These are phyloP conservation scores for Lethocerus indicus DNA, from an alignment of 1,140 invertebrate genomes.

Conservation along the genomic window DNA sequence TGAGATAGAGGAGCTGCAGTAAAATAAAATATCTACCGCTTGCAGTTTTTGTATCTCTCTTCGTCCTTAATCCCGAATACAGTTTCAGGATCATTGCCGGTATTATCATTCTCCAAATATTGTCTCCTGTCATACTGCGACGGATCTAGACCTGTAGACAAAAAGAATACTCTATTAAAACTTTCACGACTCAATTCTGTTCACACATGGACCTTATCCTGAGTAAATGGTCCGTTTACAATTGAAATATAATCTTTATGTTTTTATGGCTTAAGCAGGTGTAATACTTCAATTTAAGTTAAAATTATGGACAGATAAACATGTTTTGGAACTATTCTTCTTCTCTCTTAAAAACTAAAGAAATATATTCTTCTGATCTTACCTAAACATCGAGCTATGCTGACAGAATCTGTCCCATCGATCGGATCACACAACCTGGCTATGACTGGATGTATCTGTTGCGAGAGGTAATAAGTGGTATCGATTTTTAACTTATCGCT, in stretches of 20 bases:
- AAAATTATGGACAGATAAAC: no score
- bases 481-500: slow-evolving; percentile 57
- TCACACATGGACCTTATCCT: no score
- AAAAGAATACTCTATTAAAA: no score
- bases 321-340: no score
- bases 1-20: no score
- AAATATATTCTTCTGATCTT: no score
- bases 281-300: no score
- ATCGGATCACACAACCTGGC: slow-evolving; percentile 89
- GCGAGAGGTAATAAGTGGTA: slow-evolving; percentile 62
- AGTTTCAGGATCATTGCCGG: slow-evolving; percentile 30
- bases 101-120: slow-evolving; percentile 24
- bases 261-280: no score
- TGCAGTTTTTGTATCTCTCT: slow-evolving; percentile 57
- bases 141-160: slow-evolving; percentile 29
- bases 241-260: no score
- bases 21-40: background rate
- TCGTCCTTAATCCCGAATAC: slow-evolving; percentile 32
- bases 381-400: slow-evolving; percentile 81
- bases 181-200: no score
- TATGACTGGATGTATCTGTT: slow-evolving; percentile 89
- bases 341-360: no score
- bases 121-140: slow-evolving; percentile 24
- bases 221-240: no score
- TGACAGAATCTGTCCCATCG: slow-evolving; percentile 76